These are phyloP conservation scores for Dicaeum eximium DNA, from an alignment of 2,113 vertebrate species.

Conservation along the genomic window DNA sequence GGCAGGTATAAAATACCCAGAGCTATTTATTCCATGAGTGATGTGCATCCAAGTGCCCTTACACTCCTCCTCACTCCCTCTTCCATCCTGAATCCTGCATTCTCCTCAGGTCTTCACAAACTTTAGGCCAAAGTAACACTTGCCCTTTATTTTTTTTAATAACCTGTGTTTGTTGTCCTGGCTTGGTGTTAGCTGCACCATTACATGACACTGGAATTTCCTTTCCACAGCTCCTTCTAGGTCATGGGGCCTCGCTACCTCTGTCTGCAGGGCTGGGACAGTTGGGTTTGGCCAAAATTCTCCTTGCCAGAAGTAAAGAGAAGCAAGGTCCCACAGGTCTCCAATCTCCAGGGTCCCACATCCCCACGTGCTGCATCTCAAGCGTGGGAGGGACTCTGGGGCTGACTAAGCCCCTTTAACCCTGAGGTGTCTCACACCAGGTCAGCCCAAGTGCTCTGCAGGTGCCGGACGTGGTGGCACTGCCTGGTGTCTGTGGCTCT, in stretches of 20 bases:
- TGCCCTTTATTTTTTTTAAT: neutral
- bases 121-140: neutral
- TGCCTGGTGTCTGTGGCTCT: neutral
- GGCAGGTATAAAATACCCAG: neutral
- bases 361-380: neutral
- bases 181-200: neutral
- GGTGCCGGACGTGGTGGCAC: accelerated
- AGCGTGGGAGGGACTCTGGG: neutral
- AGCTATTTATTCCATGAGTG: neutral
- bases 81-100: neutral
- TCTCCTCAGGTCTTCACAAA: neutral
- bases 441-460: neutral
- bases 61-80: neutral
- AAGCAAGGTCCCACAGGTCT: neutral
- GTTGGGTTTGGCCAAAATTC: neutral
- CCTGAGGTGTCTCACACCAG: neutral
- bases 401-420: neutral
- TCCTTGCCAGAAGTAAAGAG: neutral
- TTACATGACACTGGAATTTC: neutral
- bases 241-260: accelerated
- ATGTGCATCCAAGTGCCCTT: neutral
- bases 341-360: neutral
- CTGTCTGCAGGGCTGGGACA: neutral
- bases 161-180: neutral
- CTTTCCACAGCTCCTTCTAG: neutral